A percentile compares a stretch with the other conserved stretches of the same genome.
phyloP scores from a whole-genome alignment of 2,888 invertebrate genomes.

The Heliconius hortense region DNA sequence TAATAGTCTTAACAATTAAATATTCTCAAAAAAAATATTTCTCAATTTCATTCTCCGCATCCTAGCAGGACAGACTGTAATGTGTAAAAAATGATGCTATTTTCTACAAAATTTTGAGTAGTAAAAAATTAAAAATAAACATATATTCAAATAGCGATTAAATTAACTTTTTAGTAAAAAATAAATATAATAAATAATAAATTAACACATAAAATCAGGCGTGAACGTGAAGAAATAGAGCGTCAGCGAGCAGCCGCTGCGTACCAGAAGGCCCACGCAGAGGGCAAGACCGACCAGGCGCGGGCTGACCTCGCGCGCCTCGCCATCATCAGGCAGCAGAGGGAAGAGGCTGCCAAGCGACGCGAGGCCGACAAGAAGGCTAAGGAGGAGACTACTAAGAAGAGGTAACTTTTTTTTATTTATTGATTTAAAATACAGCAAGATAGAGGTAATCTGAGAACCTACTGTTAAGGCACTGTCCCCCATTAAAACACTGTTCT shows the following conservation, averaged over 20 bases:
- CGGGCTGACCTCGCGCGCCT: slow-evolving; percentile 96
- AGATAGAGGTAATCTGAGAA: not conserved
- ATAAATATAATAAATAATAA: not conserved
- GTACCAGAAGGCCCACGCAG: slow-evolving; percentile 96
- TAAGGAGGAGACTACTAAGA: slow-evolving; percentile 75
- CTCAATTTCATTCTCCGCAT: too few relatives aligned
- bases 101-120: too few relatives aligned
- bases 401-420: slow-evolving; percentile 50
- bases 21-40: too few relatives aligned
- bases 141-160: too few relatives aligned
- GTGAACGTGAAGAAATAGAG: slow-evolving; percentile 94
- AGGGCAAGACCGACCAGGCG: slow-evolving; percentile 98
- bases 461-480: too few relatives aligned
- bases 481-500: too few relatives aligned
- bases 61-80: too few relatives aligned
- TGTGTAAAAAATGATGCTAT: too few relatives aligned
- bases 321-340: slow-evolving; percentile 95
- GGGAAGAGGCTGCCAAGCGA: slow-evolving; percentile 96
- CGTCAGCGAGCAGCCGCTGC: slow-evolving; percentile 93
- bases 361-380: slow-evolving; percentile 92
- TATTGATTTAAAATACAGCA: not conserved
- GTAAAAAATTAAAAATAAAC: too few relatives aligned
- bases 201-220: slow-evolving; percentile 58
- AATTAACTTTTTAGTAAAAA: not conserved
- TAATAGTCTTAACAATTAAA: too few relatives aligned